phyloP scores from a whole-genome alignment of 2,797 vertebrate species.

The Cryptoprocta ferox region DNA sequence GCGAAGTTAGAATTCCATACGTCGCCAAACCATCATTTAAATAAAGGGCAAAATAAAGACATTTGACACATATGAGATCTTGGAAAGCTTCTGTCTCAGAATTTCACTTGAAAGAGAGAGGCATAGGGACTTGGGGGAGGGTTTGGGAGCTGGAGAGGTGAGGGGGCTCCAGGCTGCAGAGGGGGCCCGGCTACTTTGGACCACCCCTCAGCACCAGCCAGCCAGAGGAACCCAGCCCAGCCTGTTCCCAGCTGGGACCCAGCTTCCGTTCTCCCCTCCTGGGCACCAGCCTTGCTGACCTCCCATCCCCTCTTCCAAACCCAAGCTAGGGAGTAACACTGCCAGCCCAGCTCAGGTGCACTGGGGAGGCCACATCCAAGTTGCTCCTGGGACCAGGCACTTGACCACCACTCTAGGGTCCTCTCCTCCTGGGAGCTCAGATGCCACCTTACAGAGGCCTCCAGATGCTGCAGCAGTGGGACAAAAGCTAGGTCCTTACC shows the following conservation, averaged over 20 bases:
- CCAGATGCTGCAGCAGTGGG: not conserved
- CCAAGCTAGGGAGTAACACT: not conserved
- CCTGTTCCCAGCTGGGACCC: not conserved
- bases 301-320: not conserved
- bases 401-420: not conserved
- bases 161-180: not conserved
- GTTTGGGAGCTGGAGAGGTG: not conserved
- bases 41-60: slow-evolving; percentile 67
- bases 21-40: slow-evolving; percentile 66
- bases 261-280: slow-evolving; percentile 26
- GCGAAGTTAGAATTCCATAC: slow-evolving; percentile 31
- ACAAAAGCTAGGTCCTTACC: not conserved
- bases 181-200: not conserved
- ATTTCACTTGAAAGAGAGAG: not conserved
- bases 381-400: not conserved
- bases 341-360: not conserved
- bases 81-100: slow-evolving; percentile 27
- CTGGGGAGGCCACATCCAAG: not conserved
- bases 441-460: not conserved
- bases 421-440: not conserved
- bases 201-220: slow-evolving; percentile 11
- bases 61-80: slow-evolving; percentile 47
- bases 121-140: not conserved
- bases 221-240: not conserved
- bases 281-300: slow-evolving; percentile 16